A percentile compares a stretch with the other conserved stretches of the same genome.
Evolutionary conservation across 1,140 invertebrate species (phyloP).

Genomic region (Drosophila nigromelanica): DNA sequence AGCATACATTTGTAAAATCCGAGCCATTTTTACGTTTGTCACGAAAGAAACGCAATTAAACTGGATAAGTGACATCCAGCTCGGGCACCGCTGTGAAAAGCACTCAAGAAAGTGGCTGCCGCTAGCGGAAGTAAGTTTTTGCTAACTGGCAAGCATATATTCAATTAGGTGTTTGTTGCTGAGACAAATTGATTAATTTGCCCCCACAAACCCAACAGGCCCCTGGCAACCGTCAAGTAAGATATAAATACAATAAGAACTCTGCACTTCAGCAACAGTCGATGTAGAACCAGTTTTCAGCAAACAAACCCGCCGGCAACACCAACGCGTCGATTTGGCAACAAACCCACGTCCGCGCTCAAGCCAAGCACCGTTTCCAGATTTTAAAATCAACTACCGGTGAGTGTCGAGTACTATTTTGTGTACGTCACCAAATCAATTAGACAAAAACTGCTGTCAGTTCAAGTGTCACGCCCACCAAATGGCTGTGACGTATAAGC

Average conservation of each 20-base stretch:
- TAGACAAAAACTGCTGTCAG: slow-evolving; percentile 37
- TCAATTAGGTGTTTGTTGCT: slow-evolving; percentile 69
- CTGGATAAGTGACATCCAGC: slow-evolving; percentile 72
- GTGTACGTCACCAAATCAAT: slow-evolving; percentile 60
- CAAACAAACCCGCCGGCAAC: slow-evolving; percentile 67
- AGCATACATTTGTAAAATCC: slow-evolving; percentile 26
- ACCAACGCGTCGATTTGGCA: slow-evolving; percentile 6
- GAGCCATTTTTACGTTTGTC: slow-evolving; percentile 2
- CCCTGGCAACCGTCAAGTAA: slow-evolving; percentile 27
- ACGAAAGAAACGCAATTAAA: slow-evolving; percentile 70
- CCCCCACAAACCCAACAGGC: slow-evolving; percentile 18
- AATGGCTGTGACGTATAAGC: slow-evolving; percentile 57
- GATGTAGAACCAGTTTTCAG: slow-evolving; percentile 66
- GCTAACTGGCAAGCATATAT: slow-evolving; percentile 51
- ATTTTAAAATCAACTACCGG: slow-evolving; percentile 60
- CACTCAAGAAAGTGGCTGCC: slow-evolving; percentile 65
- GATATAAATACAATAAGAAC: slow-evolving; percentile 77
- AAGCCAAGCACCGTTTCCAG: slow-evolving; percentile 21
- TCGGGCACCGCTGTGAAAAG: slow-evolving; percentile 56
- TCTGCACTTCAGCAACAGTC: slow-evolving; percentile 62
- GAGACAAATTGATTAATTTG: slow-evolving; percentile 77
- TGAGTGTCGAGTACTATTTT: slow-evolving; percentile 50
- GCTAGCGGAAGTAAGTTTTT: slow-evolving; percentile 72
- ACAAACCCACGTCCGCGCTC: slow-evolving; percentile 27
- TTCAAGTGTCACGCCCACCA: slow-evolving; percentile 69